phyloP scores from a whole-genome alignment of 2,113 vertebrate genomes.

The Polyodon spathula region DNA sequence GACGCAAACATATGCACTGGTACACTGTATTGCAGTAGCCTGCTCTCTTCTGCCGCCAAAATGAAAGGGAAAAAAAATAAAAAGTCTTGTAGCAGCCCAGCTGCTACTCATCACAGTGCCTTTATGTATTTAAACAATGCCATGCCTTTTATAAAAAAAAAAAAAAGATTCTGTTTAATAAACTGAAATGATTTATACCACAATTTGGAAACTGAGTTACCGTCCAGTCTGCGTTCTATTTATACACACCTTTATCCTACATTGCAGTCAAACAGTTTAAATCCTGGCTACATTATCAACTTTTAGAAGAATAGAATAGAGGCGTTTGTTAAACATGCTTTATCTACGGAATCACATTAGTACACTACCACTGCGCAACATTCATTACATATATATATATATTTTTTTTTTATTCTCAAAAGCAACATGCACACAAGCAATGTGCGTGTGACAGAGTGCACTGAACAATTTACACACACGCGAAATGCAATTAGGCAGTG shows the following conservation, averaged over 20 bases:
- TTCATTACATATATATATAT: no score
- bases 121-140: neutral
- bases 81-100: neutral
- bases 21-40: neutral
- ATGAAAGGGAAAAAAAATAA: neutral
- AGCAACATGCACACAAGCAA: no score
- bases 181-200: conserved; percentile 11
- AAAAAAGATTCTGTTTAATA: conserved; percentile 11
- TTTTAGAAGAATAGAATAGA: no score
- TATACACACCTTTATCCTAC: neutral
- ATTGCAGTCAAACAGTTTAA: neutral
- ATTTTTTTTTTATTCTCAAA: no score
- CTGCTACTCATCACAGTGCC: conserved; percentile 1
- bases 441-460: no score
- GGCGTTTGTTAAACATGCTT: no score
- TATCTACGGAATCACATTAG: no score
- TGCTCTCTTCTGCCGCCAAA: conserved; percentile 2
- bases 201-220: neutral
- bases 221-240: conserved; percentile 1
- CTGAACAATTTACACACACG: no score
- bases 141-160: conserved; percentile 1
- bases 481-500: no score
- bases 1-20: neutral
- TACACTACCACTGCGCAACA: no score
- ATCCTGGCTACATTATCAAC: neutral